A percentile compares a stretch with the other conserved stretches of the same genome.
Evolutionary conservation across 2,797 vertebrate species (phyloP).

Genomic region (Malurus leucopterus): DNA sequence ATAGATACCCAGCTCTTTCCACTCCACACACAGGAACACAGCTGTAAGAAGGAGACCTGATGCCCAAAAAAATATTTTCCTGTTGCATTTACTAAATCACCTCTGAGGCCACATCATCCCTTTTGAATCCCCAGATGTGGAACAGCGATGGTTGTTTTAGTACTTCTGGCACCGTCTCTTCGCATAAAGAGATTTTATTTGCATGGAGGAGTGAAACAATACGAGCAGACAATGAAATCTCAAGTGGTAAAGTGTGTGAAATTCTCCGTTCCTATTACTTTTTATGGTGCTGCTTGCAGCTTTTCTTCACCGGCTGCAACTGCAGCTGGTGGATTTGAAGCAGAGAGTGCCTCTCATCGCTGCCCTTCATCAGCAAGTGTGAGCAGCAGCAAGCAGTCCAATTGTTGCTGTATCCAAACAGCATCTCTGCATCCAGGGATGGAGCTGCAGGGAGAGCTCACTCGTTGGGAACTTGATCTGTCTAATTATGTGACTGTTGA

Average conservation of each 20-base stretch:
- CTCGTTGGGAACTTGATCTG: neutral
- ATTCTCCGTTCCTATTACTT: neutral
- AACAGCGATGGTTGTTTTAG: neutral
- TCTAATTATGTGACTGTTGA: neutral
- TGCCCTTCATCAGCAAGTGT: neutral
- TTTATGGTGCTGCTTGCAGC: neutral
- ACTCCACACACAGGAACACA: neutral
- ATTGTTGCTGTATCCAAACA: neutral
- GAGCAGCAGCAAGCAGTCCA: slow-evolving; percentile 28
- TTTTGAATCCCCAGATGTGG: neutral
- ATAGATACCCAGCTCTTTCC: neutral
- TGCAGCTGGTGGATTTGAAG: neutral
- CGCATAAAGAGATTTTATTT: slow-evolving; percentile 20
- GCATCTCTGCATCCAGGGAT: neutral
- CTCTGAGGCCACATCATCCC: neutral
- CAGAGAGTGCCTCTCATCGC: neutral
- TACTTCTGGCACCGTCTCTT: neutral
- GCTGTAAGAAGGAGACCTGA: neutral
- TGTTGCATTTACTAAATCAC: neutral
- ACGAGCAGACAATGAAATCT: neutral
- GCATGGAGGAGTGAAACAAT: neutral
- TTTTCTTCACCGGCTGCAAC: slow-evolving; percentile 18
- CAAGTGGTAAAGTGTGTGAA: slow-evolving; percentile 24
- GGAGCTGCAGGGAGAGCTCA: neutral
- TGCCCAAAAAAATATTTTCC: neutral